Evolutionary conservation across 2,797 vertebrate genomes (phyloP), one percentile per base, ranked within the genome.

Genomic region (Vultur gryphus): DNA sequence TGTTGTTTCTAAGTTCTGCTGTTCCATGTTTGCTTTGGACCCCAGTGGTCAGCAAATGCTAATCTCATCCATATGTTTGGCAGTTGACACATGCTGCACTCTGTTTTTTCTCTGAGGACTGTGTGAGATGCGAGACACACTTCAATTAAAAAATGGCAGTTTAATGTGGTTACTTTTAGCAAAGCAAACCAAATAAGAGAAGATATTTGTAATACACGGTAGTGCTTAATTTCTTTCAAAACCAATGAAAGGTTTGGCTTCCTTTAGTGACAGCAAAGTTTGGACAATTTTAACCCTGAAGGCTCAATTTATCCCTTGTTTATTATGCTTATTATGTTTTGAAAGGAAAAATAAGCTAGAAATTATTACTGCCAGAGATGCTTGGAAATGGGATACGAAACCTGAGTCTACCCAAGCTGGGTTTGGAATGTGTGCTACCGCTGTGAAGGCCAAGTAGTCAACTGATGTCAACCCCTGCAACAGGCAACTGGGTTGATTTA

Each of bases 171-270:
- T 91, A 64, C 83, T 97, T 80, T 84, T 90, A 79, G 69, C 80
- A 81, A 89, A 78, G 29, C 26, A 62, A 82, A 52, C 16, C 35
- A 80, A 93, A 33, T 39, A 81, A 57, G 76, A 83, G 41, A 54
- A 76, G 10, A 26, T 81, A 35, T 26, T 62, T 48, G 29, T 70
- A 89, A 87, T 55, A 77, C 9, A 48, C 1, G 0, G 65, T 48
- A 49, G 33, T 55, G 37, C n/a, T 82, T 94, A 19, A 83, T 78
- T 92, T 93, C 57, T 88, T 92, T 71, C 81, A 92, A 89, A 95
- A 82, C 13, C 18, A 87, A 52, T 80, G 12, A 48, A 76, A 48
- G 35, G 80, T 91, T 83, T 77, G 87, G 66, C 82, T 90, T 95
- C 59, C n/a, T 52, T 54, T 79, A 61, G 8, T 48, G 67, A 85